Evolutionary conservation across 2,888 invertebrate genomes (phyloP).

Genomic region (Thereva unica): DNA sequence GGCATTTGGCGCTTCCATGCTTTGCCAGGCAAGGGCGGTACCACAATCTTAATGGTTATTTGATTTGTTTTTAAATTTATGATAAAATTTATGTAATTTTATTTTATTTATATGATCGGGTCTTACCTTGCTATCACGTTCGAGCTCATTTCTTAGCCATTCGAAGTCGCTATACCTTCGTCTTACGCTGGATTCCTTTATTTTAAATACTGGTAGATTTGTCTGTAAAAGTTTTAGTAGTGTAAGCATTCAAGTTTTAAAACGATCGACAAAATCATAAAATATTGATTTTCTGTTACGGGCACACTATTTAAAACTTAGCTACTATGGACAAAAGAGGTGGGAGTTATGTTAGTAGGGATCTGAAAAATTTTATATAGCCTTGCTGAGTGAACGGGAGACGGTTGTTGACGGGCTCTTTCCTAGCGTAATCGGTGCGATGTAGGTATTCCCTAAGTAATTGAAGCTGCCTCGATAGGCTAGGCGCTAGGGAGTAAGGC

Average conservation of each 20-base stretch:
- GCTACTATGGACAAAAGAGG: too few species aligned
- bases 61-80: neutral
- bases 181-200: conserved; percentile 97
- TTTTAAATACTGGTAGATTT: conserved; percentile 98
- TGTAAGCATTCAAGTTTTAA: neutral
- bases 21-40: conserved; percentile 96
- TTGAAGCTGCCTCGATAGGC: too few species aligned
- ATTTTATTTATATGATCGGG: neutral
- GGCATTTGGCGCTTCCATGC: conserved; percentile 98
- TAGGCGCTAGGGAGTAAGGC: too few species aligned
- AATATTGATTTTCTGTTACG: too few species aligned
- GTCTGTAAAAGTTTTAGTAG: conserved; percentile 74
- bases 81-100: neutral
- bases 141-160: conserved; percentile 98
- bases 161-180: conserved; percentile 99
- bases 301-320: too few species aligned
- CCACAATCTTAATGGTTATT: conserved; percentile 77
- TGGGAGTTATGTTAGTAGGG: too few species aligned
- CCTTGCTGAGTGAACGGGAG: too few species aligned
- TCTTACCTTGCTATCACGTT: conserved; percentile 95
- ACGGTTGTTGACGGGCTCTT: too few species aligned
- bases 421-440: too few species aligned
- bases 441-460: too few species aligned
- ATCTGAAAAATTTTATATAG: too few species aligned
- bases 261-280: too few species aligned